Evolutionary conservation across 1,140 invertebrate species (phyloP).

Genomic region (Trichogramma pretiosum): DNA sequence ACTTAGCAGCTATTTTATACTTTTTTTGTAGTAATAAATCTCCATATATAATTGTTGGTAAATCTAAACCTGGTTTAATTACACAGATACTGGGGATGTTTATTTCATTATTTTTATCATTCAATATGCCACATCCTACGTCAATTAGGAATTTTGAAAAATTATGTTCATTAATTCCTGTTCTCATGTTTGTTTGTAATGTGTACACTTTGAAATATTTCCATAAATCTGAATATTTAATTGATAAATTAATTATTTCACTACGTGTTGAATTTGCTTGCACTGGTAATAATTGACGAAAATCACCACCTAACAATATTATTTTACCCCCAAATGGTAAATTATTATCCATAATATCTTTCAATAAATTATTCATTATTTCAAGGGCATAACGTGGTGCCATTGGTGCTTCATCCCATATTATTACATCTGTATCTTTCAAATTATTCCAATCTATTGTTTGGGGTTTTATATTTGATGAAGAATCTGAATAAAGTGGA

Average conservation of each 20-base stretch:
- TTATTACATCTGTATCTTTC: constrained; percentile 17
- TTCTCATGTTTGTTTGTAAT: constrained; percentile 11
- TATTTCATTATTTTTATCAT: background rate
- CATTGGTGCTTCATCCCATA: constrained; percentile 31
- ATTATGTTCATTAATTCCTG: constrained; percentile 7
- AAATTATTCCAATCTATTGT: constrained; percentile 8
- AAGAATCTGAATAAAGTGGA: constrained; percentile 10
- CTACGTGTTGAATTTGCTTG: constrained; percentile 14
- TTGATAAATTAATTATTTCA: constrained; percentile 21
- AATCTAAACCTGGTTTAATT: background rate
- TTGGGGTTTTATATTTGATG: constrained; percentile 27
- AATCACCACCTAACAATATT: constrained; percentile 24
- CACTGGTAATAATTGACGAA: constrained; percentile 23
- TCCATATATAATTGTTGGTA: background rate
- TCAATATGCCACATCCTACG: constrained; percentile 2
- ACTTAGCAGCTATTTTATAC: background rate
- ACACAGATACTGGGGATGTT: background rate
- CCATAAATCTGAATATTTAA: constrained; percentile 16
- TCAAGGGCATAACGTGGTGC: constrained; percentile 19
- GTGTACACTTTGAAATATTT: constrained; percentile 9
- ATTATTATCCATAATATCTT: constrained; percentile 16
- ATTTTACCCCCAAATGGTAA: constrained; percentile 23
- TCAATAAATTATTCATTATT: constrained; percentile 19
- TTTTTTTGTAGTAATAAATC: background rate
- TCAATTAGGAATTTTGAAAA: constrained; percentile 15